phyloP scores from a whole-genome alignment of 2,113 vertebrate species.

The Capra hircus region DNA sequence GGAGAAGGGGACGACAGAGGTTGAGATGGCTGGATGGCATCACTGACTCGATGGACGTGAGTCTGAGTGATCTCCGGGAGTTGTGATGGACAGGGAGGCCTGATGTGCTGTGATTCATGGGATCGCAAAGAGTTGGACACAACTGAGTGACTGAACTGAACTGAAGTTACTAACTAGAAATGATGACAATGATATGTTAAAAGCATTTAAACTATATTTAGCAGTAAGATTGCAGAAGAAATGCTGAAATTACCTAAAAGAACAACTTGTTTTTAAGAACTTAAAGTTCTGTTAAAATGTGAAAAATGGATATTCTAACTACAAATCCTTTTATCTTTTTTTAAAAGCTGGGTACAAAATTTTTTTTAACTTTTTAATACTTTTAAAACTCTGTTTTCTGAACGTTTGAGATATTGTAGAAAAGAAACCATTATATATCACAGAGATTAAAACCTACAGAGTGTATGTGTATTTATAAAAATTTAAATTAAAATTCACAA shows the following conservation, averaged over 20 bases:
- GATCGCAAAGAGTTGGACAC: too few species aligned
- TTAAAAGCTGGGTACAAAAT: neutral
- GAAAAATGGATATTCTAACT: neutral
- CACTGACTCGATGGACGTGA: too few species aligned
- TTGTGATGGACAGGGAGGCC: too few species aligned
- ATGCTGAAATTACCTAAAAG: conserved; percentile 27
- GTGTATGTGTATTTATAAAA: too few species aligned
- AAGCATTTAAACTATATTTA: conserved; percentile 19
- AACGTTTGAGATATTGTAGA: neutral
- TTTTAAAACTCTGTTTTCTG: conserved; percentile 4
- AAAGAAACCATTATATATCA: neutral
- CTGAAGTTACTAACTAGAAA: neutral
- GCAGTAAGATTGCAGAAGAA: neutral
- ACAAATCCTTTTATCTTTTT: neutral
- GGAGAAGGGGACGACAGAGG: too few species aligned
- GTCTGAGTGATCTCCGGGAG: too few species aligned
- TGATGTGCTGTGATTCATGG: too few species aligned
- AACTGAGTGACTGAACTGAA: too few species aligned
- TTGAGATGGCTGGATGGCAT: too few species aligned
- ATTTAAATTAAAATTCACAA: neutral
- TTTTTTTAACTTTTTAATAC: neutral
- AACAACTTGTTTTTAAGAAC: conserved; percentile 29
- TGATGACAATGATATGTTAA: neutral
- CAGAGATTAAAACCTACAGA: too few species aligned
- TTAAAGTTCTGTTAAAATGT: neutral